Evolutionary conservation across 2,113 vertebrate genomes (phyloP), one percentile per base, ranked within the genome.

Genomic region (Apodemus sylvaticus): DNA sequence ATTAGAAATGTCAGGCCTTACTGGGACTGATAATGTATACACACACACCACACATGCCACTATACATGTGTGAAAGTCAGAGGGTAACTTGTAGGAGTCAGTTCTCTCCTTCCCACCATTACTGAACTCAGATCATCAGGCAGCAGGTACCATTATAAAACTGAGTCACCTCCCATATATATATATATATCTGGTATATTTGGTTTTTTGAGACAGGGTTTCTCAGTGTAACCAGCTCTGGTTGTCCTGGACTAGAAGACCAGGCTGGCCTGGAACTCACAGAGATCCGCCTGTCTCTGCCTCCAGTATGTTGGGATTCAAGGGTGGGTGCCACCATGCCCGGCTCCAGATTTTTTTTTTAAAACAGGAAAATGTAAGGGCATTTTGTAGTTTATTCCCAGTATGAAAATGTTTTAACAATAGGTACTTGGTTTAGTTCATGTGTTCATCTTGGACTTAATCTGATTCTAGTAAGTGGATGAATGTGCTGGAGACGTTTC

Each of bases 341-440:
- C 7, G 45, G 62, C 53, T 53, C 53, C 53, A 53, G 53, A 13
- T 53, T 53, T 53, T 53, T 53, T 53, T 53, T 53, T 53, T 13
- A 53, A 53, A 53, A 53, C 11, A 53, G 77, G 34, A 86, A 89
- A 96, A 93, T 82, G 19, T 48, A 74, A 58, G 34, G 71, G 26
- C 1, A 16, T 76, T 11, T 81, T 89, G 24, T 89, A 45, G 42
- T 9, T 96, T 91, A n/a, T 91, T n/a, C 14, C 34, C 45, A 82
- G 19, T 85, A 8, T 86, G 36, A 64, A 94, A 89, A 45, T 93
- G 55, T 58, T 91, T 77, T 86, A 92, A 94, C 34, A 79, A 22
- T 12, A 83, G 31, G 3, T 68, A 62, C 36, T 93, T 86, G 20
- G 16, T 82, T 91, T 89, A 90, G 39, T 74, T 78, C n/a, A 19